phyloP scores from a whole-genome alignment of 2,888 invertebrate species.

The Ochropacha duplaris region DNA sequence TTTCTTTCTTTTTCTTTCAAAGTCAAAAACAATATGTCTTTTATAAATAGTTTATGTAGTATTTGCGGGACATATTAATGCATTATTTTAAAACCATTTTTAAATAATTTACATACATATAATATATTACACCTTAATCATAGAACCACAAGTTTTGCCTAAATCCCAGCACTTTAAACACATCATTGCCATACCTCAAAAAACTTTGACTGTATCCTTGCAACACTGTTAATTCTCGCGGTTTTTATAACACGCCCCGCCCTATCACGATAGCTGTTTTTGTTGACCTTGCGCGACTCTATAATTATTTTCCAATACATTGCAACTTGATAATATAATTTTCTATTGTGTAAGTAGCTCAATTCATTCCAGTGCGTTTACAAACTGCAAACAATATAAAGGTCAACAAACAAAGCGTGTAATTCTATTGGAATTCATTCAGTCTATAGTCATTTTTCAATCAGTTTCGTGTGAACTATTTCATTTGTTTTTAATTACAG shows the following conservation, averaged over 20 bases:
- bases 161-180: not conserved
- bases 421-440: constrained; percentile 30
- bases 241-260: not conserved
- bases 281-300: not conserved
- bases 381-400: constrained; percentile 27
- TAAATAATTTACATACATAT: too few relatives aligned
- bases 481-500: constrained; percentile 19
- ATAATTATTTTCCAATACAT: not conserved
- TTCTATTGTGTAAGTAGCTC: constrained; percentile 19
- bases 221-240: not conserved
- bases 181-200: not conserved
- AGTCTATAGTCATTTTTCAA: constrained; percentile 22
- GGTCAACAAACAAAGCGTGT: constrained; percentile 42
- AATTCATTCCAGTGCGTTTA: constrained; percentile 17
- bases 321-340: constrained; percentile 5
- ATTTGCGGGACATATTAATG: too few relatives aligned
- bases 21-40: too few relatives aligned
- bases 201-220: not conserved
- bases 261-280: not conserved
- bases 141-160: not conserved
- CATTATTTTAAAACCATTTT: too few relatives aligned
- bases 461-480: constrained; percentile 22
- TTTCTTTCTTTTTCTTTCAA: too few relatives aligned
- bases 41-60: too few relatives aligned
- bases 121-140: too few relatives aligned